Evolutionary conservation across 2,113 vertebrate genomes (phyloP).

Genomic region (Choloepus hoffmanni): DNA sequence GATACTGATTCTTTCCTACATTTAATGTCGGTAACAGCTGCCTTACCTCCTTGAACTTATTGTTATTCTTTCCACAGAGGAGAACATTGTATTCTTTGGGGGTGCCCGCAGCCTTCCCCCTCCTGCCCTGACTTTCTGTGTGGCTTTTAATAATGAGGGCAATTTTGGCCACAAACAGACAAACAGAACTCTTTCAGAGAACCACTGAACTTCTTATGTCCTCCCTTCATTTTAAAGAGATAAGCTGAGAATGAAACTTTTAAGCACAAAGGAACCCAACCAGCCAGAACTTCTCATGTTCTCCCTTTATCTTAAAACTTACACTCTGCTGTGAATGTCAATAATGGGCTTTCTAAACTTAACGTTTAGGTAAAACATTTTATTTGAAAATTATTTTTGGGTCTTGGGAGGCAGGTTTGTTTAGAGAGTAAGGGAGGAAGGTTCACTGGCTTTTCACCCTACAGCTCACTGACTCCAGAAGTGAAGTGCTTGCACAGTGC

Average conservation of each 20-base stretch:
- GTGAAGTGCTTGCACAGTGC: not conserved
- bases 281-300: not conserved
- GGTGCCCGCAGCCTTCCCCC: not conserved
- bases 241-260: no score
- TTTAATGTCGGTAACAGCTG: slow-evolving; percentile 27
- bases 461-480: not conserved
- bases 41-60: not conserved
- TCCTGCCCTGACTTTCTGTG: not conserved
- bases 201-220: not conserved
- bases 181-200: slow-evolving; percentile 19
- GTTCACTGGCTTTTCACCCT: not conserved
- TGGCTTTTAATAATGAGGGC: not conserved
- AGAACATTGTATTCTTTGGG: not conserved
- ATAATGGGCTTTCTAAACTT: not conserved
- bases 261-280: not conserved
- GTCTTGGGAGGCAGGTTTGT: not conserved
- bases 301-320: not conserved
- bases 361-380: not conserved
- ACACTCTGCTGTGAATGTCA: not conserved
- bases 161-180: not conserved
- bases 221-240: not conserved
- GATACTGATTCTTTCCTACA: slow-evolving; percentile 32
- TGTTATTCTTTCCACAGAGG: not conserved
- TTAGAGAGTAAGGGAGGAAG: not conserved
- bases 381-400: not conserved